A percentile compares a stretch with the other conserved stretches of the same genome.
phyloP scores from a whole-genome alignment of 2,797 vertebrate genomes.

The Amblyraja radiata region DNA sequence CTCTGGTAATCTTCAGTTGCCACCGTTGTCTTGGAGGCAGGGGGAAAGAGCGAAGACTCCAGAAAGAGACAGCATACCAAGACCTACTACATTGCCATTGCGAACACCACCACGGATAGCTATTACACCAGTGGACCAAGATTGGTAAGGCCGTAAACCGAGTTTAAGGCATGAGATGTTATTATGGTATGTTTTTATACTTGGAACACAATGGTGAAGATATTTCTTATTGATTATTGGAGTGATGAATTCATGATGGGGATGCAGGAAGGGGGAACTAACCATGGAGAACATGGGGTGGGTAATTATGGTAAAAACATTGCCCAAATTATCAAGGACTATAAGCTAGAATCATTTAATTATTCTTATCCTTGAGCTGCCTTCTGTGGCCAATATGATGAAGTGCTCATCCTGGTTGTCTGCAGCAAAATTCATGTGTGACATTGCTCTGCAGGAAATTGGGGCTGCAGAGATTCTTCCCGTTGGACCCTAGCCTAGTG shows the following conservation, averaged over 20 bases:
- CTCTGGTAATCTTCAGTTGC: constrained; percentile 82
- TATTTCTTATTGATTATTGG: background rate
- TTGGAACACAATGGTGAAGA: background rate
- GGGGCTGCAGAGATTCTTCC: too few species aligned
- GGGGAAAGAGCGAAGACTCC: constrained; percentile 69
- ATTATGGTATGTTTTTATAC: background rate
- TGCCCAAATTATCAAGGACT: too few species aligned
- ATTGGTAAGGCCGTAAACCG: constrained; percentile 63
- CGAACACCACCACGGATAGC: constrained; percentile 75
- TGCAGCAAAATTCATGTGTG: too few species aligned
- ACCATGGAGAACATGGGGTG: too few species aligned
- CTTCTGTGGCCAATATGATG: too few species aligned
- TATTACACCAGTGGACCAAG: constrained; percentile 77
- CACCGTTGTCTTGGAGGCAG: constrained; percentile 82
- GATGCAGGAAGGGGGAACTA: background rate
- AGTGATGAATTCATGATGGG: too few species aligned
- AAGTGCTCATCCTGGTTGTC: too few species aligned
- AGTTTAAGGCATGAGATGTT: background rate
- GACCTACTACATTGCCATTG: constrained; percentile 81
- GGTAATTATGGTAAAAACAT: too few species aligned
- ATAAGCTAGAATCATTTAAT: too few species aligned
- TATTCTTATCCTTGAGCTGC: too few species aligned
- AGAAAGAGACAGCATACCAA: constrained; percentile 65
- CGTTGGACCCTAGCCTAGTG: too few species aligned
- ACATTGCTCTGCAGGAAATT: too few species aligned